Base-by-base conservation (phyloP, 1,140 invertebrate species). In the Drosophila willistoni region DNA sequence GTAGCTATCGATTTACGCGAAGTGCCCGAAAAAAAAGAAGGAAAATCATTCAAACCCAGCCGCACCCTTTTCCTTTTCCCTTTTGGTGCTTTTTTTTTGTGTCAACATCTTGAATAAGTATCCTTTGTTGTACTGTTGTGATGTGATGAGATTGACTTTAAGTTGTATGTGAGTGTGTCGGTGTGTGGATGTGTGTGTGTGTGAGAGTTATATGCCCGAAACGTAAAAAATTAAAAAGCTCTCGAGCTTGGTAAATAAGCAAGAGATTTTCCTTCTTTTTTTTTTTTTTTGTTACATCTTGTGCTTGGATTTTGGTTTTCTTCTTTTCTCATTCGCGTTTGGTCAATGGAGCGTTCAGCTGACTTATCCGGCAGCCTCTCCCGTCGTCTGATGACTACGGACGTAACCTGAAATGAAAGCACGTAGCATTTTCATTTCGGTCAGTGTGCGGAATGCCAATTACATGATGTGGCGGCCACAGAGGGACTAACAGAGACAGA, bases 371-470 rank as follows among this genome's bases (percentile, higher is more conserved):
- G 44, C 17, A 51, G 17, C 44, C 17, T 19, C 17, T 61, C 57
- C 77, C 59, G 36, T 0, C 10, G 36, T 39, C 36, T 39, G 36
- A 39, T 39, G 36, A 39, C 36, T 39, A 39, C 36, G 36, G 36
- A 39, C 81, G 77, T 73, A 79, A 87, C 84, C 60, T 75, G 84
- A 89, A 90, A 90, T 90, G 73, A 76, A 90, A 86, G 82, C 86
- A 90, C 86, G 86, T 90, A 90, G 87, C 79, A 70, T 87, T 90
- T 90, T 90, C 87, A 90, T 90, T 90, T 90, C 77, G 82, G 82
- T 78, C 87, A 86, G 82, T 76, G 82, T 80, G 68, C 79, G 77
- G 86, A 90, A 90, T 90, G 86, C 87, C 86, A 90, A 90, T 90
- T 90, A 90, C 87, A 83, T 72, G 77, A 73, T 68, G 71, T 68